Evolutionary conservation across 2,113 vertebrate genomes (phyloP), one percentile per base, ranked within the genome.

Genomic region (Microtus ochrogaster): DNA sequence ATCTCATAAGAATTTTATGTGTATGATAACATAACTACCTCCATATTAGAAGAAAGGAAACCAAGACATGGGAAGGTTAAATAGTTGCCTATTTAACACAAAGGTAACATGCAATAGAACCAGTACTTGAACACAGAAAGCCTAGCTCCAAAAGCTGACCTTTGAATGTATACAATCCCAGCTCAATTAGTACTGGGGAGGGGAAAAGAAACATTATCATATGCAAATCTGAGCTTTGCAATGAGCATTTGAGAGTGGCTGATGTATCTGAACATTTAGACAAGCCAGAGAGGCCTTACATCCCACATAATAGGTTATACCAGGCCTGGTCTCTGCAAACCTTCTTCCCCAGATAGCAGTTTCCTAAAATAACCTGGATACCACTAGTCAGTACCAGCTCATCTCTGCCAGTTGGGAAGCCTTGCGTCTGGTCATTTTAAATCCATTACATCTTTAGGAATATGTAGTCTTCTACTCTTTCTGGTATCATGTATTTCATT

Each of bases 321-420:
- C 86, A 44, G 52, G 58, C 74, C 70, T 21, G 2, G 12, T 28
- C 3, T 58, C 58, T 82, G 89, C 73, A 79, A 66, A 61, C 63
- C 22, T 84, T 4, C 91, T 2, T 7, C n/a, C 39, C 39, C 58
- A 76, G 13, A 70, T 58, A 72, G 21, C 41, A 19, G 41, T 58
- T 96, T 94, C 87, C 93, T 95, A 73, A 96, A 96, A 84, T 24
- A 22, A 2, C 82, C 24, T 16, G 30, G 70, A 44, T 63, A 86
- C 85, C 78, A 58, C 49, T 52, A 14, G 5, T 68, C 58, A 94
- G 77, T 24, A 77, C 2, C 12, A 91, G 58, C 12, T 41, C 72
- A 77, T 30, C 30, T 41, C 92, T 41, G 55, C 30, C 61, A 0
- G 0, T 19, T 39, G 84, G 49, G 24, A 44, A 33, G 16, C 26